A percentile compares a stretch with the other conserved stretches of the same genome.
Evolutionary conservation across 2,113 vertebrate species (phyloP).

Genomic region (Corythornis madagascariensis): DNA sequence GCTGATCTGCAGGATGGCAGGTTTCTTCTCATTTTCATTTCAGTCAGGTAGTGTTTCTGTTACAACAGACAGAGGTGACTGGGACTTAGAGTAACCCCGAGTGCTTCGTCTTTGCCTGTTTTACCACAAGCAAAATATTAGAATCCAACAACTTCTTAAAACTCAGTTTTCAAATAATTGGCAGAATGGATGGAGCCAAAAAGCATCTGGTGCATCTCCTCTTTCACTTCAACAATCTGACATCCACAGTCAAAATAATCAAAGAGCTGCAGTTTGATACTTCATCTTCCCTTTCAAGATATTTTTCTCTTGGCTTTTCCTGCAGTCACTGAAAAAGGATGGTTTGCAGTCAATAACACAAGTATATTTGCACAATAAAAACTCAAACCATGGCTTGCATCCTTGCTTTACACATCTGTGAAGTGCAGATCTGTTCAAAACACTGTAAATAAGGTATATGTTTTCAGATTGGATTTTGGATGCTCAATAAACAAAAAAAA

Average conservation of each 20-base stretch:
- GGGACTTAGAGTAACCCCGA: not conserved
- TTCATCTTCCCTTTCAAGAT: conserved; percentile 26
- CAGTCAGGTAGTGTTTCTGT: not conserved
- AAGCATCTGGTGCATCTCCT: not conserved
- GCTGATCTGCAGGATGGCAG: not conserved
- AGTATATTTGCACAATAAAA: conserved; percentile 24
- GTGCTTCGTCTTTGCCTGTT: not conserved
- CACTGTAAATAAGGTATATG: not conserved
- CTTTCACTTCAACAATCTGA: conserved; percentile 24
- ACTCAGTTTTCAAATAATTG: conserved; percentile 21
- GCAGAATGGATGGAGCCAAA: not conserved
- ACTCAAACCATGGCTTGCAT: not conserved
- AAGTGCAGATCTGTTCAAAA: not conserved
- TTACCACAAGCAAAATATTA: not conserved
- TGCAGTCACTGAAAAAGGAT: not conserved
- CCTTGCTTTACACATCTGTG: not conserved
- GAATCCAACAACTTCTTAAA: conserved; percentile 1
- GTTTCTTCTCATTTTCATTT: not conserved
- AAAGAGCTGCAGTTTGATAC: conserved; percentile 13
- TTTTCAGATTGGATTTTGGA: not conserved
- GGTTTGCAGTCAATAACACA: conserved; percentile 2
- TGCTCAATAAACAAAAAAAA: not conserved
- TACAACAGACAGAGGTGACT: not conserved
- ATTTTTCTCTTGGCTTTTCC: not conserved
- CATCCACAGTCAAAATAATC: conserved; percentile 61